These are phyloP conservation scores for Rhinatrema bivittatum DNA, from an alignment of 2,797 vertebrate species.

Conservation along the genomic window DNA sequence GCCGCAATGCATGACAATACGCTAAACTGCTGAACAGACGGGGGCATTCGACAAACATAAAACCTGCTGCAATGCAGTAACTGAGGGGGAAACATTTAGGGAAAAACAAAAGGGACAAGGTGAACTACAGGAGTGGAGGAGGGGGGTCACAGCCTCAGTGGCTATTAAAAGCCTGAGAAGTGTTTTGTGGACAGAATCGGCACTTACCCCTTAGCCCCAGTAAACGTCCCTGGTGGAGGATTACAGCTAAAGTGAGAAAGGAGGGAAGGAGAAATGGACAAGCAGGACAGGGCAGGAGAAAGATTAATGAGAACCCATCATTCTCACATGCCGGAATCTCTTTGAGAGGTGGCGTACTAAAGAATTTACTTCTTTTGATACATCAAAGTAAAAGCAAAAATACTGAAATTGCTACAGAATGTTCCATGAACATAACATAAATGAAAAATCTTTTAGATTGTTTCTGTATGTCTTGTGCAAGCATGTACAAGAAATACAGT, in stretches of 20 bases:
- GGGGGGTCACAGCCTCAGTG: constrained; percentile 50
- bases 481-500: too few species aligned
- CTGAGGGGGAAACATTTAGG: constrained; percentile 52
- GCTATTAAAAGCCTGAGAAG: constrained; percentile 56
- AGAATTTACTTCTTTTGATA: too few species aligned
- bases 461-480: too few species aligned
- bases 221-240: constrained; percentile 82
- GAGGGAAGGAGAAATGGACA: constrained; percentile 70
- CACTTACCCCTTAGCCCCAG: constrained; percentile 81
- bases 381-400: too few species aligned
- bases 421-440: too few species aligned
- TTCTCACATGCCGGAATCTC: constrained; percentile 34
- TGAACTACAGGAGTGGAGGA: constrained; percentile 42
- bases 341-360: too few species aligned
- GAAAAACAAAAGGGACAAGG: constrained; percentile 58
- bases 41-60: constrained; percentile 56
- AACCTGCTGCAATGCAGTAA: constrained; percentile 60
- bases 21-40: constrained; percentile 58
- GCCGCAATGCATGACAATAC: constrained; percentile 58
- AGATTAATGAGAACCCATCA: constrained; percentile 54
- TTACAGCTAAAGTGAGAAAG: constrained; percentile 72
- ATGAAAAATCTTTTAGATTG: too few species aligned
- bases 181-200: constrained; percentile 50
- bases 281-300: constrained; percentile 59
- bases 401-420: too few species aligned